Percentiles rank a stretch among this genome's conserved stretches.
Conservation (phyloP, 2,113 vertebrate species). For the Fregata magnificens region DNA sequence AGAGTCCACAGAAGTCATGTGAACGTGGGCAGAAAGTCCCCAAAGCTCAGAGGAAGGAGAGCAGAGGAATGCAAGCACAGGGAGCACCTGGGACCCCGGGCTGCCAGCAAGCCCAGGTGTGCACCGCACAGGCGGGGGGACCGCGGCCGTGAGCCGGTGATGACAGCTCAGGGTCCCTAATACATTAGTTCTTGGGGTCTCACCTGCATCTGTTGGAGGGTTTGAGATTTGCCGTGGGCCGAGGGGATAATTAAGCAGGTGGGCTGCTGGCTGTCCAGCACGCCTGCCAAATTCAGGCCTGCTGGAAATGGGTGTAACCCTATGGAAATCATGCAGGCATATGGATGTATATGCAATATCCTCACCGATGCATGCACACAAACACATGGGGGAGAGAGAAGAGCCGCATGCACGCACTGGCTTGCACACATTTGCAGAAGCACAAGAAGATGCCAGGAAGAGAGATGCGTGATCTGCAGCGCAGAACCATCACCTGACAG, state of each 20-base stretch:
- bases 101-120: slow-evolving; percentile 38
- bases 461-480: not conserved
- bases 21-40: not conserved
- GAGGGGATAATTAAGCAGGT: not conserved
- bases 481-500: not conserved
- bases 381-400: not conserved
- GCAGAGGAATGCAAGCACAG: not conserved
- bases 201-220: not conserved
- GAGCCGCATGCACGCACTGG: accelerated
- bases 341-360: not conserved
- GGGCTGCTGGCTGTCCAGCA: not conserved
- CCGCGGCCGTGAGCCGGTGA: accelerated
- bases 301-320: not conserved
- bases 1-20: not conserved
- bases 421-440: not conserved
- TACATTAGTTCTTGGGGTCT: not conserved
- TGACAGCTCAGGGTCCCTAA: not conserved
- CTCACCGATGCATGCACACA: not conserved
- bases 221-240: not conserved
- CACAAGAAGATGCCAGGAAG: not conserved
- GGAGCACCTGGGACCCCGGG: not conserved
- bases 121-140: not conserved
- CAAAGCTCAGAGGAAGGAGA: slow-evolving; percentile 20
- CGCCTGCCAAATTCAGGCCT: not conserved
- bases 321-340: not conserved